Base-by-base conservation (phyloP, 2,113 vertebrate species). In the Hypomesus transpacificus region DNA sequence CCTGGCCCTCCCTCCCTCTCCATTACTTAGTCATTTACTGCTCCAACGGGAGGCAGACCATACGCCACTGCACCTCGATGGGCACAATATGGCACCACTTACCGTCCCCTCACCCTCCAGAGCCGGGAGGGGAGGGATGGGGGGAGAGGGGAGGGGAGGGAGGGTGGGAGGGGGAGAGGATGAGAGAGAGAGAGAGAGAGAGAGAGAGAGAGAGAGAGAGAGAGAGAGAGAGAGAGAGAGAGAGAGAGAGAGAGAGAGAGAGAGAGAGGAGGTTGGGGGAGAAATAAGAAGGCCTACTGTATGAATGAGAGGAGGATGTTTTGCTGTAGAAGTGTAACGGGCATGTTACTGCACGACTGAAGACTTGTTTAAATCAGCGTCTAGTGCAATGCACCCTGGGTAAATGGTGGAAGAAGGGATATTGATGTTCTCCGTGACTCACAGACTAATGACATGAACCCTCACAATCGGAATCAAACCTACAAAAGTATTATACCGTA, bases 71-170 rank as follows among this genome's bases (percentile, higher is more conserved):
- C 80, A 82, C 90, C 83, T 89, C 83, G 79, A 85, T 89, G 87
- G 79, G 75, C 85, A 83, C 89, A 89, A 90, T 89, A 91, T 90
- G 90, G 84, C 85, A 81, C 84, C 87, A 87, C 86, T 90, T 86
- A 87, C 77, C 71, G 78, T 67, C 69, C 85, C 88, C 88, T 87
- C 86, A 87, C 82, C 81, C 75, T 76, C 61, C 76, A 78, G 11
- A 50, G 63, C 4, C 1, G 26, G 5, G 26, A 18, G 60, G 24
- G 13, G 13, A 14, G 7, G 26, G 24, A n/a, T 4, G 7, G 14
- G 16, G 28, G 28, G 34, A 14, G 58, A 24, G 20, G 51, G 5
- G 22, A 13, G 61, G 50, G n/a, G 51, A 24, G 22, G 17, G 51
- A 57, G 14, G 6, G 31, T 16, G 26, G 5, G 4, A 14, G 3